These are phyloP conservation scores for Hyalella azteca DNA, from an alignment of 2,888 invertebrate species.

Conservation along the genomic window DNA sequence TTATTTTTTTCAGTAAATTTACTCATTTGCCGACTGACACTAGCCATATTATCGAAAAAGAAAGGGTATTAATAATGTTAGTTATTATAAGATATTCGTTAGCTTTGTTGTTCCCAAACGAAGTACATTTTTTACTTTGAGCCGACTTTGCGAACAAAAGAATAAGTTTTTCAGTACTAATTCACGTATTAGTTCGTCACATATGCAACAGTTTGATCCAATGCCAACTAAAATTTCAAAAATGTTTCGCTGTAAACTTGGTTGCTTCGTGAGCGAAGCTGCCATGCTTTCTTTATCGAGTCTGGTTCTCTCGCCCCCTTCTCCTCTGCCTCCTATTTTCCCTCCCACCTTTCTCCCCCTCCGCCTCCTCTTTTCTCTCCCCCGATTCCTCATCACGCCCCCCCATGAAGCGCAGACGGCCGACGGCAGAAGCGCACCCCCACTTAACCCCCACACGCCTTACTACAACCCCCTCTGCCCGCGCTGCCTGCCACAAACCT, in stretches of 20 bases:
- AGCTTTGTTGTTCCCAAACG: no score
- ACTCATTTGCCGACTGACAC: no score
- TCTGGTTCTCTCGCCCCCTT: neutral
- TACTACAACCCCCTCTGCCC: neutral
- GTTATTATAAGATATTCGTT: no score
- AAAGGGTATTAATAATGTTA: no score
- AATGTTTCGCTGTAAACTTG: neutral
- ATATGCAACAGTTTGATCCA: neutral
- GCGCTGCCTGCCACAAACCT: constrained; percentile 13
- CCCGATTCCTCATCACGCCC: neutral
- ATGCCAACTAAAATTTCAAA: neutral
- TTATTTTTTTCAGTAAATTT: no score
- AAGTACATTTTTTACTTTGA: no score
- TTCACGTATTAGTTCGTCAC: neutral
- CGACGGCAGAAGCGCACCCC: constrained; percentile 14
- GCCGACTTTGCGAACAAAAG: neutral
- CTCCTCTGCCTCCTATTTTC: no score
- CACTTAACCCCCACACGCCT: constrained; percentile 17
- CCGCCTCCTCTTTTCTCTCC: no score
- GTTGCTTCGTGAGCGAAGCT: no score
- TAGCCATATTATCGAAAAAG: no score
- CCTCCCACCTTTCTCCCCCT: neutral
- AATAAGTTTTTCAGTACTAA: neutral
- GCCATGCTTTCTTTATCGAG: neutral
- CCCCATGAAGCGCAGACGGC: constrained; percentile 21